phyloP scores from a whole-genome alignment of 35 echinoderm and acorn worm genomes.

The Ophioderma brevispina region DNA sequence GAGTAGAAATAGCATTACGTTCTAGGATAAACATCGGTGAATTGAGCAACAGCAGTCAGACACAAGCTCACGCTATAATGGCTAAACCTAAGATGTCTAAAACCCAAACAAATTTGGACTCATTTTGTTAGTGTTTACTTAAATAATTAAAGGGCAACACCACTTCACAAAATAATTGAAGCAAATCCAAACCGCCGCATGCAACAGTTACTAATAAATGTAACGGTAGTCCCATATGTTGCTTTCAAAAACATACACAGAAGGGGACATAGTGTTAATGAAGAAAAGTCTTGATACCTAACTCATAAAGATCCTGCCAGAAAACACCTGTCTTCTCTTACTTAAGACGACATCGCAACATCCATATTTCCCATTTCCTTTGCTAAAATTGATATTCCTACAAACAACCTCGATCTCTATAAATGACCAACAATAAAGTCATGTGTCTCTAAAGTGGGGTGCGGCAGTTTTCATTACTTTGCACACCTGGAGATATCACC shows the following conservation, averaged over 20 bases:
- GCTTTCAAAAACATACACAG: neutral
- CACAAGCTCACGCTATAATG: too few relatives aligned
- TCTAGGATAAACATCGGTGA: too few relatives aligned
- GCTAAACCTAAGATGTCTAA: neutral
- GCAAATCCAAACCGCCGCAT: neutral
- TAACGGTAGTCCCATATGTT: neutral
- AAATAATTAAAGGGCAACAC: neutral
- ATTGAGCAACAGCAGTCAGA: too few relatives aligned
- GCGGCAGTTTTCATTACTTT: neutral
- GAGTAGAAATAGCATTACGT: too few relatives aligned
- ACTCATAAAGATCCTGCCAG: too few relatives aligned
- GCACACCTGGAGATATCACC: neutral
- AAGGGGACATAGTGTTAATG: neutral
- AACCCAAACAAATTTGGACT: neutral
- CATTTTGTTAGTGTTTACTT: constrained; percentile 5
- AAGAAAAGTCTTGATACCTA: too few relatives aligned
- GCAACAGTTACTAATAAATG: neutral
- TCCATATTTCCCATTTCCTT: too few relatives aligned
- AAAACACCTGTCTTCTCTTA: too few relatives aligned
- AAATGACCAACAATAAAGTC: neutral
- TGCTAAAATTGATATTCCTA: too few relatives aligned
- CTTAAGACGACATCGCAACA: too few relatives aligned
- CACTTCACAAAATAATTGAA: neutral
- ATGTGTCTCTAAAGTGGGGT: neutral
- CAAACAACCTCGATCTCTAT: too few relatives aligned